Evolutionary conservation across 2,888 invertebrate species (phyloP), one percentile per base, ranked within the genome.

Genomic region (Dynastes grantii): DNA sequence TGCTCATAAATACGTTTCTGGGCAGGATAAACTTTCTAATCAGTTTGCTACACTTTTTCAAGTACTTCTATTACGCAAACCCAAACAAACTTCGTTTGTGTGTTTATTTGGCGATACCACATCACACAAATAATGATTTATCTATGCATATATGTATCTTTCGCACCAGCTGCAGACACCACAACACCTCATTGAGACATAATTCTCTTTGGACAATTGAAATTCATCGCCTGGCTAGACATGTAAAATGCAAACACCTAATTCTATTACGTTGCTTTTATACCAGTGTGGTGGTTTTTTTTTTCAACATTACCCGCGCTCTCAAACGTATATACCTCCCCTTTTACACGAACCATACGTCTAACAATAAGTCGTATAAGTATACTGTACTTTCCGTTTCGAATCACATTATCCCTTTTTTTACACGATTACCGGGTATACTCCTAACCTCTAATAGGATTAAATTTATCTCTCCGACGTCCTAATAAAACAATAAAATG

Each of bases 401-500:
- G 55, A 58, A 58, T 58, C 55, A 58, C 22, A 58, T 58, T 58
- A 58, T 58, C 55, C 55, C 55, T 58, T 58, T 58, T 71, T 73
- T 73, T 73, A 73, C 51, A 40, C 73, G 58, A 73, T 73, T 73
- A 73, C 58, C 55, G 49, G 58, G 37, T 58, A 81, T 77, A 78
- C 80, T 79, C 55, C 79, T 80, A 83, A 83, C 82, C 81, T 80
- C 80, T 82, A 82, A 83, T 80, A 78, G 80, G 82, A 81, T 83
- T 83, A 83, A 83, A 81, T 83, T 83, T 83, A 83, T 58, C 55
- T 82, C 80, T 80, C 76, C 81, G 76, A 58, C 76, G 55, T 58
- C 77, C 79, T 83, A 83, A 81, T 83, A 82, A 82, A 82, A 82
- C 82, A 78, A 83, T 83, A 83, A 83, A 82, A 80, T 81, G 64